phyloP scores from a whole-genome alignment of 2,113 vertebrate genomes.

The Xenotilapia leptura region DNA sequence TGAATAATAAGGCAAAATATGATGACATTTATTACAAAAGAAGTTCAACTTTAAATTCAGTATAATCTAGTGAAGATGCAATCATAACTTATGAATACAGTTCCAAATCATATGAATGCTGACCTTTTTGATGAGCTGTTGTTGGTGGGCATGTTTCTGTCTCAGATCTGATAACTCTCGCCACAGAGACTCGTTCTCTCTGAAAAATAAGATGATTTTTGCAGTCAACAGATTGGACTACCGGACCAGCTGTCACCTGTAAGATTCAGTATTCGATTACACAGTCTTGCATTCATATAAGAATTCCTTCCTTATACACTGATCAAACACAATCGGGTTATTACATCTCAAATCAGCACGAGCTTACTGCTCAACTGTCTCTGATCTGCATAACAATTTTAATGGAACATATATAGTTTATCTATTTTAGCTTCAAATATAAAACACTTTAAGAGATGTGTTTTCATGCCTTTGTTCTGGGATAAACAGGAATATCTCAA shows the following conservation, averaged over 20 bases:
- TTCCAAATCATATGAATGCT: neutral
- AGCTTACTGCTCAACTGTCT: neutral
- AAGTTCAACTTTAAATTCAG: neutral
- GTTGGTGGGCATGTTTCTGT: constrained; percentile 89
- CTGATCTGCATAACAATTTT: neutral
- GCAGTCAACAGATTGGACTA: neutral
- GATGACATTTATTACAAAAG: neutral
- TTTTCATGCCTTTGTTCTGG: neutral
- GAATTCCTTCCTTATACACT: neutral
- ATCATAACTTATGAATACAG: neutral
- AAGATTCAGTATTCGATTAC: neutral
- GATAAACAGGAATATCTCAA: neutral
- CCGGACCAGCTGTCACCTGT: neutral
- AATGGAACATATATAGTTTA: neutral
- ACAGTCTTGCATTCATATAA: neutral
- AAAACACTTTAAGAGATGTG: neutral
- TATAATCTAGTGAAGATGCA: neutral
- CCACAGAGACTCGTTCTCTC: constrained; percentile 95
- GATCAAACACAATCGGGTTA: neutral
- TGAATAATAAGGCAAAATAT: neutral
- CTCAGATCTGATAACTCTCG: constrained; percentile 89
- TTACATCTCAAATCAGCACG: neutral
- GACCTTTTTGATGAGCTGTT: constrained; percentile 93
- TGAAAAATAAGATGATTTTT: constrained; percentile 37
- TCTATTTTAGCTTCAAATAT: neutral